A percentile compares a stretch with the other conserved stretches of the same genome.
Evolutionary conservation across 2,888 invertebrate species (phyloP).

Genomic region (Agriopis marginaria): DNA sequence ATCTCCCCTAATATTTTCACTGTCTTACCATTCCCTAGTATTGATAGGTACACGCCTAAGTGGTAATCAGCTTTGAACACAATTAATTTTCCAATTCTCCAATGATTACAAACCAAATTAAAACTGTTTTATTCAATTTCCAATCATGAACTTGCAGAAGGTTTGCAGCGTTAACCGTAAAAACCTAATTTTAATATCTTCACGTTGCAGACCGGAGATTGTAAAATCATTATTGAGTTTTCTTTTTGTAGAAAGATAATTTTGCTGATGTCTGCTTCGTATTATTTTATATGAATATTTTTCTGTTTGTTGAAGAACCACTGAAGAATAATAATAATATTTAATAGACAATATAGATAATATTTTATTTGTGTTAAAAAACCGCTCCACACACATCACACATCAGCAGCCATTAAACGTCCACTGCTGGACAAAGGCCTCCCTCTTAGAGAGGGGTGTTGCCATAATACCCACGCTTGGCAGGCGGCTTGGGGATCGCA

Average conservation of each 20-base stretch:
- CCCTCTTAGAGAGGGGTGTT: no score
- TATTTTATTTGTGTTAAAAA: no score
- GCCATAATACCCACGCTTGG: no score
- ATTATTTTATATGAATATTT: background rate
- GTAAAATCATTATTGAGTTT: slow-evolving; percentile 15
- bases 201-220: slow-evolving; percentile 26
- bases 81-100: background rate
- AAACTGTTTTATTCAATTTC: slow-evolving; percentile 2
- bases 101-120: background rate
- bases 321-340: background rate
- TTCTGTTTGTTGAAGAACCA: background rate
- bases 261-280: background rate
- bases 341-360: no score
- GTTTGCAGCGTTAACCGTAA: slow-evolving; percentile 14
- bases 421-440: no score
- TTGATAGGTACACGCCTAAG: no score
- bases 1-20: no score
- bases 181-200: slow-evolving; percentile 28
- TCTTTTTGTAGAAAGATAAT: slow-evolving; percentile 3
- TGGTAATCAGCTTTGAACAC: no score
- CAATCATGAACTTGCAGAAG: background rate
- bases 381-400: no score
- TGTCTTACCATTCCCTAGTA: no score
- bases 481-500: no score
- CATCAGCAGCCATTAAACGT: no score